These are phyloP conservation scores for Trachelus tabidus DNA, from an alignment of 2,888 invertebrate species.

Conservation along the genomic window DNA sequence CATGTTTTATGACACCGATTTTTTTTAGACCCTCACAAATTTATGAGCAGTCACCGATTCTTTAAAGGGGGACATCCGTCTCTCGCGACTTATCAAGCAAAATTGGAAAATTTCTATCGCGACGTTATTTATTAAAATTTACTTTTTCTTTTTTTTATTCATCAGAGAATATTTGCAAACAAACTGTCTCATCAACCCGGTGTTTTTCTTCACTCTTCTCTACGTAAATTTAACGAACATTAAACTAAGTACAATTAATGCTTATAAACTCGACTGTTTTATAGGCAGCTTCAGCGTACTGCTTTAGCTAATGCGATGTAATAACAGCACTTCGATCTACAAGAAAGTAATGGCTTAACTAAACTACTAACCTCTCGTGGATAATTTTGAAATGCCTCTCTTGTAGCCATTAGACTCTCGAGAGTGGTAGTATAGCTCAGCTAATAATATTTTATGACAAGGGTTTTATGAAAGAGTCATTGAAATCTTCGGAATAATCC, in stretches of 20 bases:
- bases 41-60: not conserved
- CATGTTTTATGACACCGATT: not conserved
- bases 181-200: not conserved
- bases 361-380: not conserved
- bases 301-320: not conserved
- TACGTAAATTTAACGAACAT: not conserved
- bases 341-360: not conserved
- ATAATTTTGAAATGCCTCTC: not conserved
- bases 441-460: not conserved
- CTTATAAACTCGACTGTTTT: not conserved
- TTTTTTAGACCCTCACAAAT: not conserved
- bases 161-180: too few species aligned
- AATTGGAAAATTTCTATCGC: not conserved
- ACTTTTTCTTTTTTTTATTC: not conserved
- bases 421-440: not conserved
- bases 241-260: not conserved
- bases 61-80: not conserved
- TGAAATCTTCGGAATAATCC: not conserved
- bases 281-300: not conserved
- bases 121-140: not conserved
- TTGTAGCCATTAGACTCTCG: not conserved
- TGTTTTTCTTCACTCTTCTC: not conserved
- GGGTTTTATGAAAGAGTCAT: not conserved
- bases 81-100: not conserved
- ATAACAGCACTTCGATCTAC: not conserved